Conservation (phyloP, 2,888 invertebrate genomes). For the Apamea crenata region DNA sequence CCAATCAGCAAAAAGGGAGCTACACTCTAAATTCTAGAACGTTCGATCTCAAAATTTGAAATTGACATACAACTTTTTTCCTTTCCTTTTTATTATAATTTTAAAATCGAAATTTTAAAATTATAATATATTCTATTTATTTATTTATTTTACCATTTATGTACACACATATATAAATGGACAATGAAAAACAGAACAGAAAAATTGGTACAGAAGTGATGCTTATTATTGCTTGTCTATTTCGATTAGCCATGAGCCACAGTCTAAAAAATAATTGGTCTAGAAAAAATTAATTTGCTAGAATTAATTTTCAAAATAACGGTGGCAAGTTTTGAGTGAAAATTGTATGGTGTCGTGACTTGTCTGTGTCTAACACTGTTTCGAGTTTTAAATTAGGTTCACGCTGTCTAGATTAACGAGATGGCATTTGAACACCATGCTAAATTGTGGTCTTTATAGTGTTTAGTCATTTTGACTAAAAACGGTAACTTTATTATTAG, state of each 20-base stretch:
- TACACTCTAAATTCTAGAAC: slow-evolving; percentile 33
- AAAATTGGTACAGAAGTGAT: too few species aligned
- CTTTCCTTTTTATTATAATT: too few species aligned
- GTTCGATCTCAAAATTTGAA: not conserved
- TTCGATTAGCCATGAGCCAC: slow-evolving; percentile 32
- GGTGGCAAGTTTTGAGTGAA: slow-evolving; percentile 30
- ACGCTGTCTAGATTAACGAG: slow-evolving; percentile 58
- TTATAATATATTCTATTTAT: not conserved
- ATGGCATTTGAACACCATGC: slow-evolving; percentile 46
- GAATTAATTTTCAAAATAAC: slow-evolving; percentile 44
- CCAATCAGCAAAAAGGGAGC: slow-evolving; percentile 57
- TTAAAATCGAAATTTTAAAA: not conserved
- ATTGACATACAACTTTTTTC: not conserved
- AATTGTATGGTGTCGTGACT: slow-evolving; percentile 54
- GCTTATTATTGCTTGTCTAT: too few species aligned
- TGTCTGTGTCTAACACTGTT: slow-evolving; percentile 40
- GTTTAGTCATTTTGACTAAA: slow-evolving; percentile 16
- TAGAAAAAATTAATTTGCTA: slow-evolving; percentile 33
- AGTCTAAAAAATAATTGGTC: slow-evolving; percentile 19
- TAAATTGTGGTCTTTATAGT: slow-evolving; percentile 34
- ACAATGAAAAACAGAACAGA: too few species aligned
- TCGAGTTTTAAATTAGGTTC: slow-evolving; percentile 53
- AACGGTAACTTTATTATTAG: slow-evolving; percentile 22
- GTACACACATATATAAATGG: too few species aligned
- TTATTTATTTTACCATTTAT: too few species aligned